These are phyloP conservation scores for Gryllus bimaculatus DNA, from an alignment of 1,140 invertebrate species.

Conservation along the genomic window DNA sequence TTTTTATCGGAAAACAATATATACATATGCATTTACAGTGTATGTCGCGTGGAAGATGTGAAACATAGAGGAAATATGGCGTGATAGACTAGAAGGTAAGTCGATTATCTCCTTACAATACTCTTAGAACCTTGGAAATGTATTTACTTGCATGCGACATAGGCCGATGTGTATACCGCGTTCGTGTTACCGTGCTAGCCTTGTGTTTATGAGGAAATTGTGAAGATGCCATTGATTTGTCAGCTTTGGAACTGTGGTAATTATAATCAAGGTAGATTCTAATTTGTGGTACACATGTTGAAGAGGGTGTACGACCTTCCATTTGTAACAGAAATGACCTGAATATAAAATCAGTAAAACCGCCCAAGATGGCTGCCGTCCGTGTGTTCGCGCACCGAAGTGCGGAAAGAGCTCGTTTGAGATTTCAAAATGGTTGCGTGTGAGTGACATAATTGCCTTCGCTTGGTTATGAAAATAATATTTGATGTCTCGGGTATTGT, in stretches of 20 bases:
- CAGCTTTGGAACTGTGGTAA: background rate
- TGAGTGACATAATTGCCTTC: slow-evolving; percentile 8
- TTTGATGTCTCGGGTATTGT: slow-evolving; percentile 6
- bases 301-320: background rate
- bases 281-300: background rate
- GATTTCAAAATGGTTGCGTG: slow-evolving; percentile 11
- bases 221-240: slow-evolving; percentile 4
- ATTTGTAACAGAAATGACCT: slow-evolving; percentile 19
- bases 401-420: slow-evolving; percentile 25
- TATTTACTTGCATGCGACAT: slow-evolving; percentile 13
- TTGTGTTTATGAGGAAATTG: slow-evolving; percentile 7
- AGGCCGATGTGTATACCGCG: slow-evolving; percentile 1
- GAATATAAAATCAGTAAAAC: slow-evolving; percentile 19
- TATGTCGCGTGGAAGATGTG: background rate
- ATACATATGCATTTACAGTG: slow-evolving; percentile 8
- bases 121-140: slow-evolving; percentile 6
- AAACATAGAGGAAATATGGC: background rate
- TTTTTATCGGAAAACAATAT: slow-evolving; percentile 8
- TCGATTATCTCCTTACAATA: background rate
- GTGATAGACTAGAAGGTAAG: slow-evolving; percentile 12
- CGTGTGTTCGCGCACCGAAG: slow-evolving; percentile 24
- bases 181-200: slow-evolving; percentile 8
- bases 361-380: slow-evolving; percentile 36
- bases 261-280: background rate
- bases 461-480: slow-evolving; percentile 17